Evolutionary conservation across 2,797 vertebrate species (phyloP), one percentile per base, ranked within the genome.

Genomic region (Apodemus agrarius): DNA sequence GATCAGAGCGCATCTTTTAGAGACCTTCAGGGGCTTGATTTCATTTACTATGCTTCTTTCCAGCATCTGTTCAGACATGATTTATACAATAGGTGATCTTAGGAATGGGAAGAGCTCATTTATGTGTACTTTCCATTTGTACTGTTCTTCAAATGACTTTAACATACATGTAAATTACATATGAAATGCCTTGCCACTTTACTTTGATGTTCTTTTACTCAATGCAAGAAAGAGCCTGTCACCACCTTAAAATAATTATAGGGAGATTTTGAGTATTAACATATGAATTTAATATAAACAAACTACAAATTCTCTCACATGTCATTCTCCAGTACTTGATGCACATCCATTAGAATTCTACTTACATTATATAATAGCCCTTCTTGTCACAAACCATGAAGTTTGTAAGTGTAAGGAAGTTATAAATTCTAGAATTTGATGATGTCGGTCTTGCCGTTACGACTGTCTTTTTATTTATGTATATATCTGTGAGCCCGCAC

Each of bases 181-280:
- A 74, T 46, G 52, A 29, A 89, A 40, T 88, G 17, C 29, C 72
- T 31, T 84, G 8, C 63, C 31, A 80, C 37, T 88, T 82, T 87
- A 12, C 11, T 21, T 61, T 72, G 31, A 46, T 72, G 17, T 69
- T 90, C 57, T 91, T 69, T 81, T 87, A 40, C 76, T 22, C 49
- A 12, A 72, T 85, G 72, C 81, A 94, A 79, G 19, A 24, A 90
- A 76, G 52, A 52, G 76, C 74, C 43, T 80, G 6, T 61, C 16
- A 69, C 12, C 46, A 84, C 1, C 26, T 78, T 92, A 49, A 96
- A 84, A 89, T 87, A 75, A 57, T 72, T 89, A 89, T 74, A 83
- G 78, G 31, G 46, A 74, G 21, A 86, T 84, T 84, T 88, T 31
- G 8, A 75, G 1, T 61, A 37, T 86, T 94, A 59, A 65, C 61